Evolutionary conservation across 2,797 vertebrate species (phyloP), one percentile per base, ranked within the genome.

Genomic region (Taeniopygia guttata): DNA sequence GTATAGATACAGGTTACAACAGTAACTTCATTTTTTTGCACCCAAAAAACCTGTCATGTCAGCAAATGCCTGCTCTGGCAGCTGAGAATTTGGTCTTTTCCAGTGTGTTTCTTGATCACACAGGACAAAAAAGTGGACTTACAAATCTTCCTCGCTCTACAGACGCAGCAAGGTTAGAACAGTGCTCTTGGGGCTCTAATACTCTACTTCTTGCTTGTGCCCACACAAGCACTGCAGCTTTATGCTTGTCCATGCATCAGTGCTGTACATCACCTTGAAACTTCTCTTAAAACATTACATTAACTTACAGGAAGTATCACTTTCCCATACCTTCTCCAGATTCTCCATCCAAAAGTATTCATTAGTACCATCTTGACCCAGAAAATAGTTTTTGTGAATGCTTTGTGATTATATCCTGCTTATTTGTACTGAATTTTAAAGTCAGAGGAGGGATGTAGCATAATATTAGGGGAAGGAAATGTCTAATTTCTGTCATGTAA

Each of bases 81-180:
- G 22, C 9, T 78, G 34, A 75, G 10, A 29, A 49, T 79, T 42
- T 76, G 30, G 25, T 13, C 20, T 69, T 84, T 59, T 66, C 16
- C 25, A 49, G 7, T 26, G 27, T 59, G 13, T 18, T 38, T 62
- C 12, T 20, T 42, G 25, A n/a, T 76, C 26, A 36, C 3, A 2
- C 13, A 66, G 52, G 21, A 40, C 10, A 54, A 40, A 54, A 40
- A 84, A 87, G 25, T 1, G 1, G 21, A 52, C 9, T 75, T 36
- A 18, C 9, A 48, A 15, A 77, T 43, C 6, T 43, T 25, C 16
- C 23, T 70, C 1, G 0, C 5, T 59, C 34, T 27, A 27, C 0
- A 0, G 55, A 51, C 9, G 7, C 26, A 52, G 38, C 7, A 55
- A 60, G 10, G 11, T 36, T 66, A 12, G 7, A 66, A 11, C 10